Base-by-base conservation (phyloP, 2,888 invertebrate species). In the Sussaba pulchella region DNA sequence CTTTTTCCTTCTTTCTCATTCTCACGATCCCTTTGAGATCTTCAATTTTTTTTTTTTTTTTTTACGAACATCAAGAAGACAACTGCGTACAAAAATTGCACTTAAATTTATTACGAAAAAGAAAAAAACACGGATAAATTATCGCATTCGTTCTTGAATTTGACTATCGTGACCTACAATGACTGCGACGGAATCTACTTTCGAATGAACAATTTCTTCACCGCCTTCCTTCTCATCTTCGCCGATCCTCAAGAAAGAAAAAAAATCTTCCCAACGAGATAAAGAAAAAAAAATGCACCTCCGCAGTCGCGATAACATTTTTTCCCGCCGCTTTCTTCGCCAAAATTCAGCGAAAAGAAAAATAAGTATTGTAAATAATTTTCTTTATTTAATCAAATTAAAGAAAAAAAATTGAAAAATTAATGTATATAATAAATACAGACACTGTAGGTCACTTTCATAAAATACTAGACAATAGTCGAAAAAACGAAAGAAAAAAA, bases 391-490 rank as follows among this genome's bases (percentile, higher is more conserved):
- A 8, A 57, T 14, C 26, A 26, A 31, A 57, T 57, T 31, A 31
- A 31, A 31, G 2, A 31, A 36, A 36, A n/a, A 57, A 57, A 17
- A 57, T 57, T 36, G 14, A 57, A 31, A 54, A 57, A 3, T 36
- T 31, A 8, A 57, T 26, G 54, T 31, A 14, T 57, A 31, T 31
- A n/a, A n/a, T n/a, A 31, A 8, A 14, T 57, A 57, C 31, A 57
- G 54, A 57, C 54, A 57, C 54, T 31, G 31, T 57, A 57, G 54
- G 54, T 26, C 31, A 57, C 54, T 57, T 57, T 57, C 17, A 54
- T n/a, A 54, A n/a, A 26, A 26, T 12, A 26, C 24, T 10, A 47
- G 17, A 57, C 31, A 17, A 57, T 57, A 57, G 31, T 57, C 57
- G 57, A 57, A 57, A 57, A 57, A 57, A 43, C 1, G n/a, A 2